Percentiles rank a stretch among this genome's conserved stretches.
Conservation (phyloP, 2,113 vertebrate species). For the Chaenogobius annularis region DNA sequence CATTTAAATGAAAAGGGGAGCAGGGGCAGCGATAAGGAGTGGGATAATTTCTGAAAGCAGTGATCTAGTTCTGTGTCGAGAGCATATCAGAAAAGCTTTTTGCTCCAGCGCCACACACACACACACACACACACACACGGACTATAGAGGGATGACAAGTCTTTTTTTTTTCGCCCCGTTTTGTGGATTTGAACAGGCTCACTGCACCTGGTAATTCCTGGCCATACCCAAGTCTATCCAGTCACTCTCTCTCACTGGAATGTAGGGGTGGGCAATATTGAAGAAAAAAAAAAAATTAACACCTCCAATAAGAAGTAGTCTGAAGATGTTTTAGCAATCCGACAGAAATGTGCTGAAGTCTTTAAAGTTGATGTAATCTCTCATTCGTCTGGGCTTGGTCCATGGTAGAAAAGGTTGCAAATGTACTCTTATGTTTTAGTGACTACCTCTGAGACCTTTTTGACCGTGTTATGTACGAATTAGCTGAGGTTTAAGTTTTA, state of each 20-base stretch:
- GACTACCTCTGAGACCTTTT: too few relatives aligned
- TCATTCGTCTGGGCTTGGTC: too few relatives aligned
- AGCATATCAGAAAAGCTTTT: constrained; percentile 68
- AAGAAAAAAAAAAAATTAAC: constrained; percentile 15
- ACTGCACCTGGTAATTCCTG: constrained; percentile 65
- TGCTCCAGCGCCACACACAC: constrained; percentile 34
- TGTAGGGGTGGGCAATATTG: not conserved
- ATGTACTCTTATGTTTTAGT: too few relatives aligned
- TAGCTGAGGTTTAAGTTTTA: too few relatives aligned
- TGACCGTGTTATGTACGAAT: too few relatives aligned
- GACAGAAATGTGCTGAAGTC: too few relatives aligned
- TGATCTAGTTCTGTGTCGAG: constrained; percentile 59
- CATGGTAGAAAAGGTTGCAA: too few relatives aligned
- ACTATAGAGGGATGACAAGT: constrained; percentile 59
- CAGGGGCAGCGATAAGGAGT: constrained; percentile 61
- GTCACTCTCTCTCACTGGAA: constrained; percentile 19
- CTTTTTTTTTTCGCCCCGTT: constrained; percentile 23
- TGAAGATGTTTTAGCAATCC: not conserved
- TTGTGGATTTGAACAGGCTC: constrained; percentile 67
- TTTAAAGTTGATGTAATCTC: too few relatives aligned
- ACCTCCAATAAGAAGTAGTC: not conserved
- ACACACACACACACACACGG: constrained; percentile 26
- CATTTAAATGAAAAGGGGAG: constrained; percentile 63
- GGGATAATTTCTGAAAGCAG: constrained; percentile 62
- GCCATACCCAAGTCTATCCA: constrained; percentile 14